Evolutionary conservation across 2,888 invertebrate species (phyloP).

Genomic region (Kryphioiulus occultus): DNA sequence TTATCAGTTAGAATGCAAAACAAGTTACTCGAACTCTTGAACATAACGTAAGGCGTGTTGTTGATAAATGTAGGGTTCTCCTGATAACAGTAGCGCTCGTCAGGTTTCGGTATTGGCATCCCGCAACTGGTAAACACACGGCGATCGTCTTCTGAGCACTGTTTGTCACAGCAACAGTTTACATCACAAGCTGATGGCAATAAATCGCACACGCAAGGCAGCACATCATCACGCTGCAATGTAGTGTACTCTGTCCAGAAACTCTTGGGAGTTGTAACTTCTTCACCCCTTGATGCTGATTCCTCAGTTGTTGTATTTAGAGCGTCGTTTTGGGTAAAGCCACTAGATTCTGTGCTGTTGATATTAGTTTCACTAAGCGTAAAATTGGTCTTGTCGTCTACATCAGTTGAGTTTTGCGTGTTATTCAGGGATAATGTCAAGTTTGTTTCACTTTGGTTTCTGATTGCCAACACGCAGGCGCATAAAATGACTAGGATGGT

Average conservation of each 20-base stretch:
- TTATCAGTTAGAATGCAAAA: slow-evolving; percentile 51
- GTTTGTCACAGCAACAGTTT: slow-evolving; percentile 83
- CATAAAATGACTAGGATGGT: slow-evolving; percentile 62
- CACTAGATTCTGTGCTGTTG: neutral
- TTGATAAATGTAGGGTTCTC: slow-evolving; percentile 43
- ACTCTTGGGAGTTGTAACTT: neutral
- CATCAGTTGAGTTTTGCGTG: neutral
- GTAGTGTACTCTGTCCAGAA: slow-evolving; percentile 8
- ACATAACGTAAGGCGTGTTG: slow-evolving; percentile 46
- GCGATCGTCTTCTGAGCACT: slow-evolving; percentile 71
- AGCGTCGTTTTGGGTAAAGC: neutral
- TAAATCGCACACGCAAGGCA: slow-evolving; percentile 59
- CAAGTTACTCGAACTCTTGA: slow-evolving; percentile 17
- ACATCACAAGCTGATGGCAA: slow-evolving; percentile 73
- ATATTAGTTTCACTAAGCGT: neutral
- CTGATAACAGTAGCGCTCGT: slow-evolving; percentile 39
- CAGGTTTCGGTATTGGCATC: neutral
- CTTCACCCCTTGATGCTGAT: neutral
- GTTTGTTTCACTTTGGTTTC: neutral
- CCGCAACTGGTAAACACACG: slow-evolving; percentile 43
- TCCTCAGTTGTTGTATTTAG: neutral
- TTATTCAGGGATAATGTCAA: neutral
- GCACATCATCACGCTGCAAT: neutral
- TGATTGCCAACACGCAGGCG: neutral
- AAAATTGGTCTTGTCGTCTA: neutral